Percentiles rank a stretch among this genome's conserved stretches.
These are phyloP conservation scores for Arctopsyche grandis DNA, from an alignment of 1,140 invertebrate species.

Conservation along the genomic window DNA sequence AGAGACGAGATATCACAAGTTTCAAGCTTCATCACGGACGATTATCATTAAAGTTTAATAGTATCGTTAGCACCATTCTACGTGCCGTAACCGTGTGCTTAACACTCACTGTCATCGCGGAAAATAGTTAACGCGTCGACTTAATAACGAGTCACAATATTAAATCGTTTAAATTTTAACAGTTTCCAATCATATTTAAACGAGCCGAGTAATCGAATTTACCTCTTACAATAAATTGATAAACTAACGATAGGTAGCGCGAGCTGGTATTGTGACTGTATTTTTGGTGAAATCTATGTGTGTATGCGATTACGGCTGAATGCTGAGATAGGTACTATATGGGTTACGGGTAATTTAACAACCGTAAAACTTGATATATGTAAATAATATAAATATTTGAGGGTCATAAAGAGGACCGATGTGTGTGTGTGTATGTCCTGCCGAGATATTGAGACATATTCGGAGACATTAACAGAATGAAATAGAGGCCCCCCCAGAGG, in stretches of 20 bases:
- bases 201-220: too few relatives aligned
- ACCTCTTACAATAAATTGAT: too few relatives aligned
- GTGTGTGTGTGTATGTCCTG: conserved; percentile 29
- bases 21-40: neutral
- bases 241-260: too few relatives aligned
- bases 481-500: conserved; percentile 47
- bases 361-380: conserved; percentile 41
- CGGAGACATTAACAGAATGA: conserved; percentile 42
- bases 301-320: too few relatives aligned
- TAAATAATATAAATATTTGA: conserved; percentile 43
- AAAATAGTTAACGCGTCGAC: neutral
- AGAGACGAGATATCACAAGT: neutral
- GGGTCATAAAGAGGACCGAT: conserved; percentile 38
- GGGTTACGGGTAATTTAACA: conserved; percentile 32
- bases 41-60: conserved; percentile 30
- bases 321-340: neutral
- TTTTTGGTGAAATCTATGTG: too few relatives aligned
- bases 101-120: neutral
- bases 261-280: too few relatives aligned
- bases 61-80: conserved; percentile 27
- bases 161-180: conserved; percentile 8
- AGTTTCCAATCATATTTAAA: neutral
- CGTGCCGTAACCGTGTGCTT: neutral
- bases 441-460: conserved; percentile 50
- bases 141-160: neutral